Evolutionary conservation across 2,797 vertebrate species (phyloP), one percentile per base, ranked within the genome.

Genomic region (Decapterus maruadsi): DNA sequence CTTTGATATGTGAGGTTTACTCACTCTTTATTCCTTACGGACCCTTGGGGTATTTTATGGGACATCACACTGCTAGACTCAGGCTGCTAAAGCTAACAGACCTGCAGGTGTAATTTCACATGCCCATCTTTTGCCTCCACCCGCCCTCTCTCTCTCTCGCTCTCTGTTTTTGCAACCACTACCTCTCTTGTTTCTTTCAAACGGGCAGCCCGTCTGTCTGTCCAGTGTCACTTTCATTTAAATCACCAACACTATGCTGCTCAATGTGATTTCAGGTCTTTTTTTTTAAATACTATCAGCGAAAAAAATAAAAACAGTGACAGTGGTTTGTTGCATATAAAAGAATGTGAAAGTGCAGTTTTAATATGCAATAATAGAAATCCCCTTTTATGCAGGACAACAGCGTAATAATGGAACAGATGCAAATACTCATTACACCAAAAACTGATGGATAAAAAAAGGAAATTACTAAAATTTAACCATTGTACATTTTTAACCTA

Each of bases 1-100:
- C 89, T 92, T 93, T 93, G 92, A 93, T 92, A 92, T 91, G 87
- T 91, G 87, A 91, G 90, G 90, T 90, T 90, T 91, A 90, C 91
- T 92, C 87, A 88, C 88, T 90, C 87, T 87, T 88, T 88, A 92
- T 93, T 93, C 92, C 91, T 86, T 68, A 56, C 22, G 80, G 81
- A 84, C 89, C 88, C 87, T 75, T 74, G 92, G 89, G 90, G 77
- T 87, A 77, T 89, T 86, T 88, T 90, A 82, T 82, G 86, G 90
- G 89, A 91, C 84, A 78, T 80, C 84, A 83, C 84, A 57, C 71
- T 75, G 85, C 86, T 76, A 69, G 83, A 84, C 76, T 78, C 67
- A 17, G 71, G 81, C 84, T 79, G 72, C 82, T 81, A 90, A 89
- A 91, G 89, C 91, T 90, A 92, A 94, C 90, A 93, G 81, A 92